Evolutionary conservation across 2,797 vertebrate genomes (phyloP), one percentile per base, ranked within the genome.

Genomic region (Kryptolebias ocellatus): DNA sequence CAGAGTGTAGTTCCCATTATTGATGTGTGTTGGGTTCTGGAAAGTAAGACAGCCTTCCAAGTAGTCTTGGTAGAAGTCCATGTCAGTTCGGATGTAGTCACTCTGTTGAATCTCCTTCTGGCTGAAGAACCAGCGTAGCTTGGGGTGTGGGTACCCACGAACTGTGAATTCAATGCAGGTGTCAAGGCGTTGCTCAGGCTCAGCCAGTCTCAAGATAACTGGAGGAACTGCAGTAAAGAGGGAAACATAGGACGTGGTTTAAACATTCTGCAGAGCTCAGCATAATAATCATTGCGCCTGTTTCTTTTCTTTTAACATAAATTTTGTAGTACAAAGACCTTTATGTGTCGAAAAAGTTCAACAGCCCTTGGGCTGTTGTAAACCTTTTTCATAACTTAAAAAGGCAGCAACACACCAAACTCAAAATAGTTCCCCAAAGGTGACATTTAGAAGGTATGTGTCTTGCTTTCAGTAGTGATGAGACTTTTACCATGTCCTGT

Each of bases 1-100:
- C 39, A 99, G 93, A 0, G 98, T 99, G 88, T 99, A 99, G 94
- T 99, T 97, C 78, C 98, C 98, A 0, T 99, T 99, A 91, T 99
- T 95, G 80, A 96, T 94, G 89, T 99, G 97, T 0, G 98, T 99
- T 31, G 98, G 97, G 83, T 98, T 97, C 87, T 96, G 95, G 89
- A 99, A 97, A 69, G 93, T 96, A 83, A 99, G 92, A 59, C 98
- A 99, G 64, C 98, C 98, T 86, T 99, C 96, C 0, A 96, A 91
- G 39, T 95, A 93, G 79, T 99, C 96, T 53, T 95, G 95, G 90
- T 96, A 96, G 49, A 94, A 91, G 74, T 95, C 97, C 87, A 95
- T 94, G 66, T 98, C 96, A 4, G 94, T 94, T 8, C 89, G 95
- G 87, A 96, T 96, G 89, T 96, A 98, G 14, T 95, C 92, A 0